A percentile compares a stretch with the other conserved stretches of the same genome.
phyloP scores from a whole-genome alignment of 2,888 invertebrate genomes.

The Synergus laeviventris region DNA sequence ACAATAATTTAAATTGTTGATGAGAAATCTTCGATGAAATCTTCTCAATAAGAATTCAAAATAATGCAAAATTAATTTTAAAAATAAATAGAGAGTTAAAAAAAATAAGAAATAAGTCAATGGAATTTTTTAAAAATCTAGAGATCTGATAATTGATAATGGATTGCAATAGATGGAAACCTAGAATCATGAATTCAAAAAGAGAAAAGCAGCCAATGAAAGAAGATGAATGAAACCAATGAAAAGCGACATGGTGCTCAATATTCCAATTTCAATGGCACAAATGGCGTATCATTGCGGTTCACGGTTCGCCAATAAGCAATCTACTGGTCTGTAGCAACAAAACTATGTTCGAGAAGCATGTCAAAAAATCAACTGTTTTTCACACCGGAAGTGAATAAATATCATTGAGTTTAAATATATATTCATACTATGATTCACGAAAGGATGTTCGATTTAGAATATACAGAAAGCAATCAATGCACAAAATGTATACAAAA shows the following conservation, averaged over 20 bases:
- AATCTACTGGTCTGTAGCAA: background rate
- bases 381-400: slow-evolving; percentile 23
- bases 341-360: slow-evolving; percentile 4
- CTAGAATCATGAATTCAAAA: background rate
- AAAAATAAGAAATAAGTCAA: no score
- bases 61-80: no score
- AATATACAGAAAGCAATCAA: background rate
- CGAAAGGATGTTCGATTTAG: background rate
- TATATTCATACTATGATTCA: background rate
- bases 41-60: no score
- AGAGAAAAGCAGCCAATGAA: background rate
- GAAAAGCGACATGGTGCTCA: background rate
- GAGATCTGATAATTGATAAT: background rate
- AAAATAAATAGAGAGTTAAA: no score
- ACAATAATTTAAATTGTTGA: no score
- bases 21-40: no score
- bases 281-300: background rate
- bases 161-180: background rate
- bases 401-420: background rate
- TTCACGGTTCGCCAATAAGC: slow-evolving; percentile 22
- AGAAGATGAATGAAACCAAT: background rate
- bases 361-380: background rate
- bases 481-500: background rate
- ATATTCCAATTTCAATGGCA: slow-evolving; percentile 6
- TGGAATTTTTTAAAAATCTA: no score